Evolutionary conservation across 1,140 invertebrate species (phyloP), one percentile per base, ranked within the genome.

Genomic region (Ceratosolen fusciceps): DNA sequence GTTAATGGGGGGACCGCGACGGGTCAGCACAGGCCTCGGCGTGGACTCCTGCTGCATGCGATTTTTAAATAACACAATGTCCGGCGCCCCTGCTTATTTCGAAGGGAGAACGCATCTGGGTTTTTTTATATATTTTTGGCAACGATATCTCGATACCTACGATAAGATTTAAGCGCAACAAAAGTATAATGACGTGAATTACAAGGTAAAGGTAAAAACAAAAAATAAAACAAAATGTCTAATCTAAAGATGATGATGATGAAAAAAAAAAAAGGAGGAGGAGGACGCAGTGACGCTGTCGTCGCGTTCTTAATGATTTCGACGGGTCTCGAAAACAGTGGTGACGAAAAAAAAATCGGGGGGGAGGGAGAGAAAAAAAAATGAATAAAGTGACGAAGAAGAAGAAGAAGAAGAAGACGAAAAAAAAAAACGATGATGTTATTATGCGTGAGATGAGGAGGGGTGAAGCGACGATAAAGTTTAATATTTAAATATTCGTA

Each of bases 101-200:
- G 84, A 87, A 87, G 89, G 87, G 86, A 84, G 86, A 88, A 83
- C 86, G 86, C 86, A 86, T 89, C 86, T 87, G 85, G 85, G 86
- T 89, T 89, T 90, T n/a, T n/a, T 90, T 89, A 89, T 89, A 90
- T 90, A 90, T 90, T 90, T 90, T 90, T 90, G 89, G 89, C 89
- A 90, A 90, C 86, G 87, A 90, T 88, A 89, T 89, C 88, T 90
- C 88, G 87, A 89, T 90, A 90, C 86, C 87, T 89, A 88, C 52
- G 70, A 49, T 90, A 90, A 89, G 86, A 83, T 88, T 87, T 88
- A 88, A 89, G 87, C 86, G 84, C 85, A 88, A 88, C 83, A 86
- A 87, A 86, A 85, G 83, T 80, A 73, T 74, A n/a, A n/a, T n/a
- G n/a, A n/a, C n/a, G n/a, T n/a, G n/a, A n/a, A n/a, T n/a, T n/a